Evolutionary conservation across 2,888 invertebrate genomes (phyloP).

Genomic region (Platycnemis pennipes): DNA sequence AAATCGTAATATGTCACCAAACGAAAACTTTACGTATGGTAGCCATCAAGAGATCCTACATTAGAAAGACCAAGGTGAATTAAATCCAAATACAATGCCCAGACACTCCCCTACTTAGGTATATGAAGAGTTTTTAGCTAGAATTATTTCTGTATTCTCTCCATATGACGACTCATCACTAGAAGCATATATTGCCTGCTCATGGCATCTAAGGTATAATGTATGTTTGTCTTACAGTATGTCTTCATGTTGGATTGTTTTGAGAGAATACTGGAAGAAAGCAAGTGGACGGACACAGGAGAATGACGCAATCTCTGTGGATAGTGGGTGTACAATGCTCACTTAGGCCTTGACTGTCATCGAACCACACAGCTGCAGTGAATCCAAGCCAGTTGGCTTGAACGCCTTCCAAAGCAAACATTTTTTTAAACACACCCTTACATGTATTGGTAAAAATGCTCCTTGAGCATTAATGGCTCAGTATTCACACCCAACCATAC

Average conservation of each 20-base stretch:
- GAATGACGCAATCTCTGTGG: conserved; percentile 82
- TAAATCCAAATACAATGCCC: too few species aligned
- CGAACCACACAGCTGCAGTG: conserved; percentile 46
- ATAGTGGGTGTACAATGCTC: conserved; percentile 40
- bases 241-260: conserved; percentile 96
- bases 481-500: neutral
- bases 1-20: too few species aligned
- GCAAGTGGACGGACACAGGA: conserved; percentile 91
- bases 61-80: too few species aligned
- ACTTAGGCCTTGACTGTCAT: conserved; percentile 32
- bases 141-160: too few species aligned
- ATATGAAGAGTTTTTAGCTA: too few species aligned
- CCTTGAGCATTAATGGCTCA: neutral
- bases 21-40: too few species aligned
- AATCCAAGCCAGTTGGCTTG: conserved; percentile 28
- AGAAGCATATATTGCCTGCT: too few species aligned
- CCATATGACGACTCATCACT: too few species aligned
- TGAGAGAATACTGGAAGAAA: conserved; percentile 96
- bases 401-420: conserved; percentile 16
- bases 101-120: too few species aligned
- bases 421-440: neutral
- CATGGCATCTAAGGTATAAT: too few species aligned
- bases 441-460: neutral
- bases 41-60: too few species aligned
- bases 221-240: conserved; percentile 83